Evolutionary conservation across 2,797 vertebrate genomes (phyloP).

Genomic region (Pelochelys cantorii): DNA sequence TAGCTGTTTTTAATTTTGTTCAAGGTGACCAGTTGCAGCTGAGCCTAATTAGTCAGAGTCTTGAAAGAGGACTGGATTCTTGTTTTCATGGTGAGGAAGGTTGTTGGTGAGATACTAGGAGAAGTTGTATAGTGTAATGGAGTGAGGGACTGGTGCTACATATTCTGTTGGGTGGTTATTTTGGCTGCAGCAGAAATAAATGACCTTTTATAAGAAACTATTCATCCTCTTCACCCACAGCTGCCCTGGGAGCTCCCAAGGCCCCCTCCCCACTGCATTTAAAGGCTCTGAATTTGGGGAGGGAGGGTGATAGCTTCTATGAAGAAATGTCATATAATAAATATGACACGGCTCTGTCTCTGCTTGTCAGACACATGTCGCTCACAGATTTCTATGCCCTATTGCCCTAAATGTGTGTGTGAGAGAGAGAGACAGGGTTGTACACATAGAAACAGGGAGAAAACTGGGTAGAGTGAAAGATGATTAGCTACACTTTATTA

Average conservation of each 20-base stretch:
- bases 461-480: rapidly evolving
- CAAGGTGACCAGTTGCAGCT: not conserved
- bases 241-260: not conserved
- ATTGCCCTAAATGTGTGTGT: rapidly evolving
- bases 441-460: rapidly evolving
- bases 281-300: not conserved
- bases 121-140: not conserved
- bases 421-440: not conserved
- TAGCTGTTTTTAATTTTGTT: not conserved
- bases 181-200: not conserved
- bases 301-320: rapidly evolving
- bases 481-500: rapidly evolving
- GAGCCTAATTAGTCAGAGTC: not conserved
- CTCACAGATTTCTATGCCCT: not conserved
- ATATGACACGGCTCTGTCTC: rapidly evolving
- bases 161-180: not conserved
- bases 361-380: rapidly evolving
- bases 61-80: not conserved
- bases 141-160: not conserved
- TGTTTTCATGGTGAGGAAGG: not conserved
- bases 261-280: not conserved
- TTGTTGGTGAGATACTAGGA: not conserved
- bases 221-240: not conserved
- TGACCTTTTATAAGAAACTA: rapidly evolving
- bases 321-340: not conserved